phyloP scores from a whole-genome alignment of 2,797 vertebrate species.

The Hafferia zeledoni region DNA sequence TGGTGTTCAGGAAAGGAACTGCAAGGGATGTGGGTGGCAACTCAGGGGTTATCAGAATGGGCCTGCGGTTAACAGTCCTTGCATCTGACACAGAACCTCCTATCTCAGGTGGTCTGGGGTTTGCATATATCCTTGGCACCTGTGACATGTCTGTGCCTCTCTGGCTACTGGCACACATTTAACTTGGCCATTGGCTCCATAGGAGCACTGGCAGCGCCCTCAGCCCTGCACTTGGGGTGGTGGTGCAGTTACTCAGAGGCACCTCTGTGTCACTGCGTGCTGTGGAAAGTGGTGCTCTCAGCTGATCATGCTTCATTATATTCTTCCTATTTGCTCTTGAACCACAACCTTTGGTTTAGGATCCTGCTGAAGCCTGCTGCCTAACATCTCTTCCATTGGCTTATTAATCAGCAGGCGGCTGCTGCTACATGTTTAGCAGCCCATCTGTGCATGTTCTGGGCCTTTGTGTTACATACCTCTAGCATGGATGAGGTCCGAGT shows the following conservation, averaged over 20 bases:
- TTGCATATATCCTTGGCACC: neutral
- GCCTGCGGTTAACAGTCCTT: neutral
- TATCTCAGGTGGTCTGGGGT: neutral
- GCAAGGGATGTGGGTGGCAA: neutral
- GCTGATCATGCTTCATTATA: neutral
- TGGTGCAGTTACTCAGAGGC: neutral
- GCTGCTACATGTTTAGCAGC: neutral
- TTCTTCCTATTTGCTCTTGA: neutral
- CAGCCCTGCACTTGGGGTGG: neutral
- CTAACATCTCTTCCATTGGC: neutral
- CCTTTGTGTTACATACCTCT: neutral
- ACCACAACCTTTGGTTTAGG: neutral
- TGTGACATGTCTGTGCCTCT: neutral
- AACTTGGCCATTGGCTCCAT: neutral
- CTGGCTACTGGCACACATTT: neutral
- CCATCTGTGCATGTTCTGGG: neutral
- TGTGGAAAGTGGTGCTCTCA: neutral
- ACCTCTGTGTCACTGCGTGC: neutral
- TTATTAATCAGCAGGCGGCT: neutral
- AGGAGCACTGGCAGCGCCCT: neutral
- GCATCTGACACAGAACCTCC: neutral
- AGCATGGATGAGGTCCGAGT: accelerated
- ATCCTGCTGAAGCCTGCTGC: neutral
- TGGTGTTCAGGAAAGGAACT: neutral
- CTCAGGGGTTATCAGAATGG: neutral